Base-by-base conservation (phyloP, 2,113 vertebrate species). In the Alethe diademata region DNA sequence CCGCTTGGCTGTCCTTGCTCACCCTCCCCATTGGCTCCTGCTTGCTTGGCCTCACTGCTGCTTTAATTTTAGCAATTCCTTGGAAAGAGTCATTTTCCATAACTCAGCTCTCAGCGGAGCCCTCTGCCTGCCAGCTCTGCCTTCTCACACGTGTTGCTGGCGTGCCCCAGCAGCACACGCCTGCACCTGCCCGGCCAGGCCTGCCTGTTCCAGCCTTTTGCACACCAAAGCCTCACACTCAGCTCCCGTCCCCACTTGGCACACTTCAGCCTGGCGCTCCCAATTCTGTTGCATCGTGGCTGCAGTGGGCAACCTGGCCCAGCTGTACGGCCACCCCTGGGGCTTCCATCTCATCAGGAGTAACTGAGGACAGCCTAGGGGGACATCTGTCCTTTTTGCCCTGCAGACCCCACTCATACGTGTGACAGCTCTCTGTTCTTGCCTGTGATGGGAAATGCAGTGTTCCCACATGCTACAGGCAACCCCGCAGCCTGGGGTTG, bases 41-140 rank as follows among this genome's bases (percentile, higher is more conserved):
- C 74, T 88, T 42, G 19, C 79, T 90, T 96, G 94, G 95, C 92
- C 91, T 94, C 35, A 0, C 65, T 64, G 89, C 91, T 0, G 57
- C 95, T 94, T 93, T 93, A 94, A 95, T 96, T 96, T 95, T 94
- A 97, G 96, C 92, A 94, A 95, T 95, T 97, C 95, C 94, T 96
- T 97, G 96, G 95, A 95, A 97, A 97, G 95, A 95, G 92, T 96
- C 86, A 94, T 96, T 97, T 96, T 97, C 96, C 95, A 96, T 96
- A 97, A 94, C 91, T 97, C 95, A 96, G 86, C 92, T 92, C 31
- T 3, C 86, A 90, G 90, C 2, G 7, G 88, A 95, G 85, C 90
- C 90, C 95, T 93, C 92, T 88, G 85, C 86, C 88, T 93, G 94
- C 96, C 94, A 95, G 96, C 84, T 89, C 90, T 96, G 93, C 91